phyloP scores from a whole-genome alignment of 2,113 vertebrate genomes.

The Sceloporus tristichus region DNA sequence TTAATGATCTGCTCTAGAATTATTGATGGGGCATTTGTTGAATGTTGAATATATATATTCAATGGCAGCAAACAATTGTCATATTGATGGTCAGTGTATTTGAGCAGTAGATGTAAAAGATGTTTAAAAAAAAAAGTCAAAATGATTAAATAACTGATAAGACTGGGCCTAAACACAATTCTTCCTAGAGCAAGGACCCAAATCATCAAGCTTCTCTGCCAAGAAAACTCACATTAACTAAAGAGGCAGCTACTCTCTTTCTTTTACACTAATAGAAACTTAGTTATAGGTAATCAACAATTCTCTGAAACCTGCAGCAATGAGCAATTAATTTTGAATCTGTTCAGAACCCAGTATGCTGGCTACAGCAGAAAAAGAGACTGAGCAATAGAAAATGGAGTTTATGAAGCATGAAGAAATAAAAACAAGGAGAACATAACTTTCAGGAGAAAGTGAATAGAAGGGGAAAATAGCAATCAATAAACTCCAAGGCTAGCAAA shows the following conservation, averaged over 20 bases:
- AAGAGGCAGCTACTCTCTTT: constrained; percentile 29
- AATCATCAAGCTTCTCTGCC: constrained; percentile 14
- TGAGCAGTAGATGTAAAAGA: not conserved
- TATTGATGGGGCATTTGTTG: no score
- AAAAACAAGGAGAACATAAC: constrained; percentile 67
- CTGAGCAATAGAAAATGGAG: constrained; percentile 61
- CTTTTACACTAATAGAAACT: constrained; percentile 47
- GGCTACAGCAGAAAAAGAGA: constrained; percentile 47
- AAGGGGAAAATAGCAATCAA: constrained; percentile 60
- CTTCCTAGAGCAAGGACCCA: constrained; percentile 23
- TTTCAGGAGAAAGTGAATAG: constrained; percentile 62
- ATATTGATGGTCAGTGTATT: not conserved
- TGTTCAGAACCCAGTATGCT: constrained; percentile 49
- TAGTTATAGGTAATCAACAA: constrained; percentile 47
- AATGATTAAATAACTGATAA: constrained; percentile 7
- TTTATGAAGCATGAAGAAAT: constrained; percentile 67
- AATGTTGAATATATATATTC: not conserved
- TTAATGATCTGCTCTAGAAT: no score
- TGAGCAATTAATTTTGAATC: constrained; percentile 60
- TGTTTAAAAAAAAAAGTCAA: not conserved
- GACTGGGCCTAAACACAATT: constrained; percentile 5
- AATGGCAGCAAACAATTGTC: not conserved
- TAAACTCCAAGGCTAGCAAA: constrained; percentile 58
- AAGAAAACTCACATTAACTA: constrained; percentile 45
- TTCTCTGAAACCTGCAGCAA: constrained; percentile 63